Base-by-base conservation (phyloP, 2,797 vertebrate genomes). In the Epinephelus malabaricus region DNA sequence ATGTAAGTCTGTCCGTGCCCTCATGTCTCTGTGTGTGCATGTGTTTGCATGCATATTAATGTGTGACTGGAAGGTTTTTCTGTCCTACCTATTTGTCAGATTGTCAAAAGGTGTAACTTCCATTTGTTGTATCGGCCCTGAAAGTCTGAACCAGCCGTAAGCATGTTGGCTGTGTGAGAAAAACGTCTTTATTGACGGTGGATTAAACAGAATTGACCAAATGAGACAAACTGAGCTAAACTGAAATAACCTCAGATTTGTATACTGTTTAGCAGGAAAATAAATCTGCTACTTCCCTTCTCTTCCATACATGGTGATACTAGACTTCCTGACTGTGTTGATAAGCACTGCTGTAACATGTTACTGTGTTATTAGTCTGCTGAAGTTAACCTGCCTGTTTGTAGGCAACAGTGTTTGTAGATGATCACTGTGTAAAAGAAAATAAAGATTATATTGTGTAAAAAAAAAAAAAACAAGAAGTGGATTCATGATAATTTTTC, bases 371-470 rank as follows among this genome's bases (percentile, higher is more conserved):
- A 76, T 84, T 72, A 74, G 58, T 80, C 79, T 82, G 79, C 73
- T 86, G 73, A 81, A 69, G 59, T 69, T 61, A 82, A 90, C 54
- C 63, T 59, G 86, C 78, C 80, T 86, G 62, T 73, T 82, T 86
- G 70, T 79, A 63, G 86, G 86, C 69, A 66, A 73, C 74, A 73
- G 88, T 93, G 84, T 92, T 83, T 91, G 84, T 90, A 90, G 87
- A 73, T 78, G 72, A 91, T 88, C 90, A 92, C 92, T 91, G 91
- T 93, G 92, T 75, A 71, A 82, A 92, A 65, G 51, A 84, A 73
- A 91, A 91, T 85, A 89, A 91, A 86, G 19, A 86, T 68, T 79
- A 90, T 92, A 87, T 92, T 89, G 81, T 88, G 59, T 90, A 86
- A 79, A 84, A 84, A 73, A 72, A 19, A 49, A 3, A 27, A 25